Evolutionary conservation across 2,797 vertebrate genomes (phyloP), one percentile per base, ranked within the genome.

Genomic region (Cuniculus paca): DNA sequence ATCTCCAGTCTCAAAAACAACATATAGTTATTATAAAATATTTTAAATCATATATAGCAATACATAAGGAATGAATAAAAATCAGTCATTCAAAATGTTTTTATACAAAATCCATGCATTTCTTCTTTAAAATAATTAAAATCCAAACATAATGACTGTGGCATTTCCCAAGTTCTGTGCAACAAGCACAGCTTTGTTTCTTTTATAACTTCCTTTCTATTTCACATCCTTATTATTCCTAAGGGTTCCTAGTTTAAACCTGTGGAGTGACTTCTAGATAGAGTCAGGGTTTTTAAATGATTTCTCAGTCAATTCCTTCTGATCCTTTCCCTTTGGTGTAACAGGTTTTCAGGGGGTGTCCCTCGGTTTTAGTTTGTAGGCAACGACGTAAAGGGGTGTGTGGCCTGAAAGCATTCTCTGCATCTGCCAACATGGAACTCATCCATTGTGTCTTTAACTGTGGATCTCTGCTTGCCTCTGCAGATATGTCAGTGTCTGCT

Each of bases 151-250:
- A 92, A 45, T 42, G 36, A 92, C 90, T 75, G 74, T 39, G 60
- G 54, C 45, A 90, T 92, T 87, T 74, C 81, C 48, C 60, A 58
- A 97, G 16, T 19, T 10, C 52, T 77, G 1, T 68, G 63, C 12
- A 58, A 39, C 28, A 90, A 83, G 48, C 9, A 45, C 58, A 20
- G 5, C 28, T 84, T 92, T 80, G 86, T 94, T 80, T 88, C 42
- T 93, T 90, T 87, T 79, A 68, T 74, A n/a, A 50, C 50, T 80
- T 94, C 77, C 52, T 95, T 94, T 96, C 68, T 56, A 50, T 84
- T 84, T n/a, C 26, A 91, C 20, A 50, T 52, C 22, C 56, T 90
- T 70, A 45, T 34, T 85, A 10, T 52, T 87, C 39, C 84, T 90
- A 84, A 84, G 31, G 31, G 11, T 48, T 63, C 19, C 81, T 83